Conservation (phyloP, 2,113 vertebrate species). For the Craseonycteris thonglongyai region DNA sequence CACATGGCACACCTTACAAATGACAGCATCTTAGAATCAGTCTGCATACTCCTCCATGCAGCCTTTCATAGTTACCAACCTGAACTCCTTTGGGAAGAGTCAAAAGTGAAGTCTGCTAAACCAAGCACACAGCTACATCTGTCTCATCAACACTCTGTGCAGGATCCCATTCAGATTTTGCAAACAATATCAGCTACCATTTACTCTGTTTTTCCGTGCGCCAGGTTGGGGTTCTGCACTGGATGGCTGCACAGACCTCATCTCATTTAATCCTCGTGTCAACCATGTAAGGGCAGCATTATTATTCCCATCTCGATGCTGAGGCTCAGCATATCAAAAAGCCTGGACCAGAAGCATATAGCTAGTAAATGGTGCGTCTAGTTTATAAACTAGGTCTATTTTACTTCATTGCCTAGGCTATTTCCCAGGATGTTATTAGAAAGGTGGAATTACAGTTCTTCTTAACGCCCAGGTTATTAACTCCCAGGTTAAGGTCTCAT, state of each 20-base stretch:
- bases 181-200: background rate
- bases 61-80: background rate
- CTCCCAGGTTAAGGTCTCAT: background rate
- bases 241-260: background rate
- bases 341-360: background rate
- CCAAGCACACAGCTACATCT: background rate
- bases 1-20: background rate
- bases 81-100: background rate
- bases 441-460: background rate
- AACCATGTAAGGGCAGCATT: accelerated
- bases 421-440: background rate
- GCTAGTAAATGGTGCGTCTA: background rate
- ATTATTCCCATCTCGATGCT: background rate
- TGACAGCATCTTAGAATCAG: background rate
- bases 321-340: background rate
- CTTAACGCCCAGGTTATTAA: background rate
- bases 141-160: background rate
- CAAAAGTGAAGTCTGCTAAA: background rate
- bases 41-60: background rate
- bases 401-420: background rate
- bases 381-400: background rate
- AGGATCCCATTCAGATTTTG: background rate
- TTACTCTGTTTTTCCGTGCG: background rate
- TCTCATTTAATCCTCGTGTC: background rate
- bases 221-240: background rate